Evolutionary conservation across 2,113 vertebrate species (phyloP).

Genomic region (Motacilla tschutschensis): DNA sequence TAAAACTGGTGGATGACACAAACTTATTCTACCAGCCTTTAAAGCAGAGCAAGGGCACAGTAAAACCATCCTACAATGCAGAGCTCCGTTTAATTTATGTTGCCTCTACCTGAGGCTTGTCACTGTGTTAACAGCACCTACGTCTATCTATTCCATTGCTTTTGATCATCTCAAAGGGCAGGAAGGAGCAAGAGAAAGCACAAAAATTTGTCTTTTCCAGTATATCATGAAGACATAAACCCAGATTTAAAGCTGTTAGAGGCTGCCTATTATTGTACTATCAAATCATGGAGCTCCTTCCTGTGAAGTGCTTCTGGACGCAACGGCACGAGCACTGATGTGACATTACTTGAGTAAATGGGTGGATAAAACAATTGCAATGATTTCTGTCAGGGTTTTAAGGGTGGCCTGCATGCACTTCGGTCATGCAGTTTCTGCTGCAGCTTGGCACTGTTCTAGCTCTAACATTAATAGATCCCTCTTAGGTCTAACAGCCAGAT

Average conservation of each 20-base stretch:
- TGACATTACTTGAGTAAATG: not conserved
- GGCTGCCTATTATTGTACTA: not conserved
- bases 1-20: not conserved
- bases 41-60: not conserved
- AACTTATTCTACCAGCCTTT: not conserved
- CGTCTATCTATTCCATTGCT: not conserved
- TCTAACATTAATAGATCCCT: slow-evolving; percentile 28
- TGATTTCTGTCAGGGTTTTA: not conserved
- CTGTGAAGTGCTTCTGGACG: not conserved
- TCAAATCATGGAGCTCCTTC: not conserved
- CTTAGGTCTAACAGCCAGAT: slow-evolving; percentile 54
- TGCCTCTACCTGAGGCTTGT: not conserved
- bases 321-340: not conserved
- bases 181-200: not conserved
- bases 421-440: not conserved
- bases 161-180: not conserved
- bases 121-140: not conserved
- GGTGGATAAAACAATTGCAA: not conserved
- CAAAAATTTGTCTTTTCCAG: not conserved
- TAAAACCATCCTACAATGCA: not conserved
- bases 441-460: slow-evolving; percentile 6
- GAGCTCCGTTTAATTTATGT: not conserved
- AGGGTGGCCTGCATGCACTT: not conserved
- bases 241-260: not conserved
- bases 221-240: not conserved